These are phyloP conservation scores for Drosophila emarginata DNA, from an alignment of 2,888 invertebrate genomes.

Conservation along the genomic window DNA sequence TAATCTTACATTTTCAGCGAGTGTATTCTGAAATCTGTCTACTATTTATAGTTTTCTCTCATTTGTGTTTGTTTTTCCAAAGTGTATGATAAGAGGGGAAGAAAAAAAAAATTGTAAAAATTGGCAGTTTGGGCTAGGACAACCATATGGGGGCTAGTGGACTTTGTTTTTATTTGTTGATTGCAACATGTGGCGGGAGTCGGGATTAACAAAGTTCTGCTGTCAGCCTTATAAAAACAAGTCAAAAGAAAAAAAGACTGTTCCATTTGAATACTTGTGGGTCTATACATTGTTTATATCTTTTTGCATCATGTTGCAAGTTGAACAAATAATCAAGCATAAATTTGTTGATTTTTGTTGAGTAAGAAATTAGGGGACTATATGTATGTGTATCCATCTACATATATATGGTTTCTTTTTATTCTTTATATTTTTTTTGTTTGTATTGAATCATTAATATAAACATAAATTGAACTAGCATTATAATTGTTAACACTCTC, in stretches of 20 bases:
- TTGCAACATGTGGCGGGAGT: not conserved
- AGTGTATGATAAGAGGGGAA: no score
- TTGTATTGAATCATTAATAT: constrained; percentile 84
- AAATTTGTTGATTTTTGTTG: no score
- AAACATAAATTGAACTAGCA: constrained; percentile 84
- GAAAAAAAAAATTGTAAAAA: not conserved
- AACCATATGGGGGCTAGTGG: not conserved
- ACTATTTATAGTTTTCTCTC: not conserved
- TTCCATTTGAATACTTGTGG: not conserved
- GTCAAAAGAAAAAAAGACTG: not conserved
- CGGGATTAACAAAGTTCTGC: not conserved
- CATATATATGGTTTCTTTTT: no score
- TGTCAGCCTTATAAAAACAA: constrained; percentile 1
- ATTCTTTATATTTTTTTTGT: no score
- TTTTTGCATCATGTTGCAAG: not conserved
- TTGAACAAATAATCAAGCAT: no score
- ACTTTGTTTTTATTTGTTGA: not conserved
- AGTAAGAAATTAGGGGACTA: no score
- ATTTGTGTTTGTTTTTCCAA: not conserved
- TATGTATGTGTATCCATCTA: no score
- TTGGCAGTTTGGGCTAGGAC: constrained; percentile 1
- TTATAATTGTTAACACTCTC: constrained; percentile 78
- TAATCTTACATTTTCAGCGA: no score
- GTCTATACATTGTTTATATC: not conserved
- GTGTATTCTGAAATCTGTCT: not conserved